These are phyloP conservation scores for Saccopteryx bilineata DNA, from an alignment of 2,113 vertebrate species.

Conservation along the genomic window DNA sequence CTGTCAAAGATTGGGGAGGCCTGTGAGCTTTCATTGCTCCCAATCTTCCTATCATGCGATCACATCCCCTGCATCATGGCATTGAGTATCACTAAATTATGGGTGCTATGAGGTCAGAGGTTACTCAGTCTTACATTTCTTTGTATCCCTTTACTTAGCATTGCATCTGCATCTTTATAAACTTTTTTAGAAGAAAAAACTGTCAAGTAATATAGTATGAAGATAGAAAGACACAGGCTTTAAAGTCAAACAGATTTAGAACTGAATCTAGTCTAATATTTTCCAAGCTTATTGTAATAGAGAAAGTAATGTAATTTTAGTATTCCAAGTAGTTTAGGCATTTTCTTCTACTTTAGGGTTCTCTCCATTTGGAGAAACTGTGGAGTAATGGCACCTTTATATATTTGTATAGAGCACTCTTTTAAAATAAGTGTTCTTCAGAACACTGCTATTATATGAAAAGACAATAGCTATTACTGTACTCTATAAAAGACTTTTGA, in stretches of 20 bases:
- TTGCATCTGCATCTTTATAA: neutral
- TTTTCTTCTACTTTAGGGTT: constrained; percentile 15
- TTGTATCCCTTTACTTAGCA: neutral
- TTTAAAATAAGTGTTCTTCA: constrained; percentile 39
- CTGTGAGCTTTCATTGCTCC: neutral
- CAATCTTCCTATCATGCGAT: neutral
- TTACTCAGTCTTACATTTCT: neutral
- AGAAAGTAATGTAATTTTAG: constrained; percentile 35
- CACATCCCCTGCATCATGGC: neutral
- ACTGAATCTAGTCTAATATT: constrained; percentile 12
- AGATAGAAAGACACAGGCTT: constrained; percentile 22
- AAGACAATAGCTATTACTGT: neutral
- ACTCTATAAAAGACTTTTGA: neutral
- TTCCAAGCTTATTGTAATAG: neutral
- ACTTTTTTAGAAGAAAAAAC: constrained; percentile 42
- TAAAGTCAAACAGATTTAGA: constrained; percentile 56
- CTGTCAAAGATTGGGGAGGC: neutral
- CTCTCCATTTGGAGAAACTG: neutral
- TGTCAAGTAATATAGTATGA: neutral
- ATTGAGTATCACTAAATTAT: constrained; percentile 9
- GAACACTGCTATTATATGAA: neutral
- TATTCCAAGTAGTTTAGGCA: neutral
- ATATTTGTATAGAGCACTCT: neutral
- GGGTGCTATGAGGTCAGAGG: neutral
- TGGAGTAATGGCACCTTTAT: constrained; percentile 22